phyloP scores from a whole-genome alignment of 2,888 invertebrate genomes.

The Pseudoips prasinana region DNA sequence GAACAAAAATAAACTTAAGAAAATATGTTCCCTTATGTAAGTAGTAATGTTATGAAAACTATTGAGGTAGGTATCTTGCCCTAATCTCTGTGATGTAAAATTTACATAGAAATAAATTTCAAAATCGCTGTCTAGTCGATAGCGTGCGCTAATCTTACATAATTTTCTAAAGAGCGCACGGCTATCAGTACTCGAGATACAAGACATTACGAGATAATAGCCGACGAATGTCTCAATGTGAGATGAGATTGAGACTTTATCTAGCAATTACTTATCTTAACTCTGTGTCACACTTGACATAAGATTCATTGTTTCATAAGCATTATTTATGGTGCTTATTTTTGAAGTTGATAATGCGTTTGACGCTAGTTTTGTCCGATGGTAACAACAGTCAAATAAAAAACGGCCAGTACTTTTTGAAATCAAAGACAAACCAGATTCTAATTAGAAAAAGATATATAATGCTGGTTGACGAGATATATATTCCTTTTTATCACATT shows the following conservation, averaged over 20 bases:
- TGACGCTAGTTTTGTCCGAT: too few species aligned
- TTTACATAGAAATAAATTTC: background rate
- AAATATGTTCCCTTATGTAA: too few species aligned
- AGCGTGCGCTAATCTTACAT: slow-evolving; percentile 18
- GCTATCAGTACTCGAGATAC: slow-evolving; percentile 32
- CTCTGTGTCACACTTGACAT: slow-evolving; percentile 14
- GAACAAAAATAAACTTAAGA: too few species aligned
- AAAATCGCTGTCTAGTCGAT: slow-evolving; percentile 14
- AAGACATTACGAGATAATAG: slow-evolving; percentile 30
- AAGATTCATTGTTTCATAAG: slow-evolving; percentile 24
- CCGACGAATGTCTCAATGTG: slow-evolving; percentile 35
- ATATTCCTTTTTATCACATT: too few species aligned
- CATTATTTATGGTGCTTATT: too few species aligned
- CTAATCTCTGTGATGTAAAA: background rate
- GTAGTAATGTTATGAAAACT: too few species aligned
- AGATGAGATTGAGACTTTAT: slow-evolving; percentile 34
- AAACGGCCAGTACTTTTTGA: too few species aligned
- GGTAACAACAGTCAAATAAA: too few species aligned
- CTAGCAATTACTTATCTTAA: slow-evolving; percentile 31
- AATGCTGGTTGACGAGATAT: too few species aligned
- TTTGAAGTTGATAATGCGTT: too few species aligned
- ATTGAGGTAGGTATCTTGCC: background rate
- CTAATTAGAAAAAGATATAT: too few species aligned
- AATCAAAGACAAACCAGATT: too few species aligned
- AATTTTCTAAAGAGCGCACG: slow-evolving; percentile 27